Evolutionary conservation across 2,888 invertebrate species (phyloP), one percentile per base, ranked within the genome.

Genomic region (Marronus borbonicus): DNA sequence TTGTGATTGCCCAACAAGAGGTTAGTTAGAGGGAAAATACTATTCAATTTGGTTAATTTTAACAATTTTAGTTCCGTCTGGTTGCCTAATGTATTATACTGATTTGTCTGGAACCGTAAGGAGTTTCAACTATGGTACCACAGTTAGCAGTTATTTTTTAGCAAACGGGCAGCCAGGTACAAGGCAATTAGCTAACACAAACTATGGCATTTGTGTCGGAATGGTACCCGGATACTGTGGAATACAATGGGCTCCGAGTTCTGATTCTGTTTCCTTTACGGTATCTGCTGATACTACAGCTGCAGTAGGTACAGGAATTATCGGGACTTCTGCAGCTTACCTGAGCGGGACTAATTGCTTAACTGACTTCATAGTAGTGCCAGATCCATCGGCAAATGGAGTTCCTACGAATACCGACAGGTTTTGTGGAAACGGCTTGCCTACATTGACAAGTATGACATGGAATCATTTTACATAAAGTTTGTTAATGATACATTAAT

Each of bases 201-300:
- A 93, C 86, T 96, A 96, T 85, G 95, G 95, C 3, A 92, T 95
- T 76, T 96, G 96, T 83, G 91, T 96, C 20, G 90, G 93, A 83
- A 93, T 93, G 92, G 92, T 91, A 72, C 90, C 93, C 0, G 95
- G 94, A n/a, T 93, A 90, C 86, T 96, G 96, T 85, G 90, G 91
- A 31, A 95, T 96, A 79, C 92, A 92, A 81, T 96, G 95, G 91
- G 89, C 87, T 28, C 89, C 90, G 82, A 82, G 86, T 1, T 79
- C 86, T 0, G 86, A 84, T 78, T 91, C 88, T 0, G 92, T 89
- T 82, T 93, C 94, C 0, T 95, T 95, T 87, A 92, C 94, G 0
- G 88, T 95, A 69, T 92, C 93, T 1, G 93, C 93, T 1, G 93
- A 94, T 87, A 92, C 93, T 55, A 91, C 91, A 0, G 88, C 93